A percentile compares a stretch with the other conserved stretches of the same genome.
Conservation (phyloP, 1,140 invertebrate genomes). For the Himalopsyche phryganea region DNA sequence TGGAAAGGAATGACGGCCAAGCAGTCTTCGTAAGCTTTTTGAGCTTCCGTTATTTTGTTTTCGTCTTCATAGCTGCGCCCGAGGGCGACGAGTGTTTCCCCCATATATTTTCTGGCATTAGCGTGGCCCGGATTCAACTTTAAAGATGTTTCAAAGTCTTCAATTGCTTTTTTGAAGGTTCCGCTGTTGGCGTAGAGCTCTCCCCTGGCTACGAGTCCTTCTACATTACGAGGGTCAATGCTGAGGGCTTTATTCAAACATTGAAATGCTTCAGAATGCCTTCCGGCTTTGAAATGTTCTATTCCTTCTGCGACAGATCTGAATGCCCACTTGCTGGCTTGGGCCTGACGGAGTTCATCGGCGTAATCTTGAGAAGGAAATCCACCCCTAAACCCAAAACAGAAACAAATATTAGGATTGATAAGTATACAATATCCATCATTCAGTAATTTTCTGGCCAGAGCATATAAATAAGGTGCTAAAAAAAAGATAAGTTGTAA, state of each 20-base stretch:
- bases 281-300: constrained; percentile 86
- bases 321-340: constrained; percentile 91
- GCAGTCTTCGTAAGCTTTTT: constrained; percentile 80
- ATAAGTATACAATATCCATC: no score
- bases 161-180: constrained; percentile 88
- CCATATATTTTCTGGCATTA: constrained; percentile 94
- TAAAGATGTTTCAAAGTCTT: constrained; percentile 89
- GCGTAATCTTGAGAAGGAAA: constrained; percentile 80
- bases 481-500: no score
- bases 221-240: constrained; percentile 90
- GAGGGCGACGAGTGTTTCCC: constrained; percentile 84
- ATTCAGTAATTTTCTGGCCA: no score
- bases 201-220: constrained; percentile 89
- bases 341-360: constrained; percentile 76
- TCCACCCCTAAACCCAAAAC: constrained; percentile 57
- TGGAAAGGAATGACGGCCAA: constrained; percentile 76
- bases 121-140: constrained; percentile 83
- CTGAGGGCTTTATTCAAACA: constrained; percentile 89
- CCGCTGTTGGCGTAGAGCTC: constrained; percentile 92
- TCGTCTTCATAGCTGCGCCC: constrained; percentile 81
- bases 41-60: constrained; percentile 79
- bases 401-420: no score
- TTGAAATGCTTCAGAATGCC: constrained; percentile 90
- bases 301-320: constrained; percentile 90
- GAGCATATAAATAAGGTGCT: no score